A percentile compares a stretch with the other conserved stretches of the same genome.
phyloP scores from a whole-genome alignment of 2,888 invertebrate genomes.

The Tachina lurida region DNA sequence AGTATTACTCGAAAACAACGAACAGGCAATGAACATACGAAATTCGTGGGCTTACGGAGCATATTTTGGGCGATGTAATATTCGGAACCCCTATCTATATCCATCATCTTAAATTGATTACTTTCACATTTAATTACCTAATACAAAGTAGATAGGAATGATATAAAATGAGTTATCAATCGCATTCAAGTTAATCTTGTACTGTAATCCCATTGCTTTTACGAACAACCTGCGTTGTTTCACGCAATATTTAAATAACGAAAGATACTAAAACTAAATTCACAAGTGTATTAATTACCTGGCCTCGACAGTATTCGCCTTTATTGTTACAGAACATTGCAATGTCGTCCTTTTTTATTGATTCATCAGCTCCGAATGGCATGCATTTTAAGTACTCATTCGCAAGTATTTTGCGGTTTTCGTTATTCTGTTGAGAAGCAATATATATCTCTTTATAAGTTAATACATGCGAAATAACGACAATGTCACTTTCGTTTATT shows the following conservation, averaged over 20 bases:
- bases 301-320: slow-evolving; percentile 34
- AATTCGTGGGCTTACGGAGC: slow-evolving; percentile 72
- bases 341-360: slow-evolving; percentile 64
- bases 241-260: too few species aligned
- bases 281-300: slow-evolving; percentile 29
- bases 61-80: slow-evolving; percentile 33
- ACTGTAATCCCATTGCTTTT: too few species aligned
- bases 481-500: slow-evolving; percentile 62
- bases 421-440: slow-evolving; percentile 61
- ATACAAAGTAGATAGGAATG: neutral
- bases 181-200: too few species aligned
- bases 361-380: slow-evolving; percentile 20
- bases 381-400: slow-evolving; percentile 69
- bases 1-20: slow-evolving; percentile 71
- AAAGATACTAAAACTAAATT: neutral
- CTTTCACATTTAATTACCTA: slow-evolving; percentile 47
- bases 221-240: too few species aligned
- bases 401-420: slow-evolving; percentile 69
- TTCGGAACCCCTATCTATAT: slow-evolving; percentile 73
- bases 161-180: too few species aligned
- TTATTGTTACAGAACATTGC: slow-evolving; percentile 52
- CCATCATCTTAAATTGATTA: slow-evolving; percentile 59
- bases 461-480: slow-evolving; percentile 69
- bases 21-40: slow-evolving; percentile 73
- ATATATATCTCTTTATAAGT: slow-evolving; percentile 73